Evolutionary conservation across 2,888 invertebrate species (phyloP).

Genomic region (Hirudinaria manillensis): DNA sequence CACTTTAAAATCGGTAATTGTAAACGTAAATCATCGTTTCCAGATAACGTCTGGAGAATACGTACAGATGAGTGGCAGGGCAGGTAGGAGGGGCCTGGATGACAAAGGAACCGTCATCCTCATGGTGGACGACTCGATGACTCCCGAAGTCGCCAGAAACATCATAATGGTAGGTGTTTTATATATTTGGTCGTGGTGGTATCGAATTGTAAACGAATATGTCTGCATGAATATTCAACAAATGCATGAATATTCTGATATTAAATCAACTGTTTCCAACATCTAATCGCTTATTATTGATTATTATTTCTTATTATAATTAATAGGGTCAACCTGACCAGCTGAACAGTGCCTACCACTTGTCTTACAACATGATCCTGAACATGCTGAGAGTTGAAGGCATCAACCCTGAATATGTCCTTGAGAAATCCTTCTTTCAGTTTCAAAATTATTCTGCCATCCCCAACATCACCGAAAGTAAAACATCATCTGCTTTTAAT

Average conservation of each 20-base stretch:
- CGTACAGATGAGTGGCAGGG: slow-evolving; percentile 98
- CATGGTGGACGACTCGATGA: slow-evolving; percentile 94
- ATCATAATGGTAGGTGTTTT: slow-evolving; percentile 51
- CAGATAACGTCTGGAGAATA: slow-evolving; percentile 87
- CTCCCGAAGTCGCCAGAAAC: slow-evolving; percentile 58
- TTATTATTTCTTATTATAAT: not conserved
- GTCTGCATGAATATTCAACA: slow-evolving; percentile 6
- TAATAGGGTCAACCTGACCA: slow-evolving; percentile 87
- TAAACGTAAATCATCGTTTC: too few species aligned
- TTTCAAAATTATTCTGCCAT: slow-evolving; percentile 96
- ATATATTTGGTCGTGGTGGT: not conserved
- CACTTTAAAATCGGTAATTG: too few species aligned
- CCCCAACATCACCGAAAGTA: slow-evolving; percentile 72
- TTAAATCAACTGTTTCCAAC: not conserved
- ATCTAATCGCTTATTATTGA: not conserved
- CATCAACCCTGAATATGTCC: slow-evolving; percentile 98
- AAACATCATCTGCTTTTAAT: slow-evolving; percentile 33
- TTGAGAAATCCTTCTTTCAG: slow-evolving; percentile 94
- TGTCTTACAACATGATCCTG: slow-evolving; percentile 98
- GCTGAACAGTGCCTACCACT: slow-evolving; percentile 95
- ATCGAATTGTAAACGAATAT: too few species aligned
- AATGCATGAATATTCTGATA: not conserved
- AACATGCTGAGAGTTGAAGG: slow-evolving; percentile 93
- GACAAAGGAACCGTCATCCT: slow-evolving; percentile 92
- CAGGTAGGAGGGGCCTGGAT: slow-evolving; percentile 91